Percentiles rank a stretch among this genome's conserved stretches.
These are phyloP conservation scores for Macrocentrus cingulum DNA, from an alignment of 1,140 invertebrate genomes.

Conservation along the genomic window DNA sequence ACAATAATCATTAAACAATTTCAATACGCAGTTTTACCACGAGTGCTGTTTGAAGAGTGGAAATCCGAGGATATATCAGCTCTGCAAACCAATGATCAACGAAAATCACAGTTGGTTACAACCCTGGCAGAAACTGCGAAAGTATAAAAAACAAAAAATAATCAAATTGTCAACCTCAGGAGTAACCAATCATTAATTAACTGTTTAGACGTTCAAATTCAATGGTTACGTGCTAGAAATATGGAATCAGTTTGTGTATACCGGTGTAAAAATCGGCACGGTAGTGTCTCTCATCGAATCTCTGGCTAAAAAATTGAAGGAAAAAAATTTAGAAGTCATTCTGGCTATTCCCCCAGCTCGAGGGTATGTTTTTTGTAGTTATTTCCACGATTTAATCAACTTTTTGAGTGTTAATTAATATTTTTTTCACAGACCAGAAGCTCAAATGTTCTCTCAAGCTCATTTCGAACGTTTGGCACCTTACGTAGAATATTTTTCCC, in stretches of 20 bases:
- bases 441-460: slow-evolving; percentile 73
- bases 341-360: slow-evolving; percentile 82
- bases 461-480: slow-evolving; percentile 78
- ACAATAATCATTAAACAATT: too few species aligned
- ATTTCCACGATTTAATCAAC: slow-evolving; percentile 3
- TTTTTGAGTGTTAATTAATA: not conserved
- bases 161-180: slow-evolving; percentile 11
- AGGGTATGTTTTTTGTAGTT: slow-evolving; percentile 56
- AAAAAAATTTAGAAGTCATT: slow-evolving; percentile 68
- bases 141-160: slow-evolving; percentile 51
- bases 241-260: slow-evolving; percentile 76
- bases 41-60: slow-evolving; percentile 86
- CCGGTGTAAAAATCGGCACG: slow-evolving; percentile 65
- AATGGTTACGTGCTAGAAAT: slow-evolving; percentile 88
- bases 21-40: slow-evolving; percentile 81
- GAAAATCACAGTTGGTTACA: slow-evolving; percentile 63
- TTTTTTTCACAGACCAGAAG: slow-evolving; percentile 49
- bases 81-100: slow-evolving; percentile 64
- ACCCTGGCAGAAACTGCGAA: slow-evolving; percentile 65
- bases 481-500: slow-evolving; percentile 80
- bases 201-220: slow-evolving; percentile 66
- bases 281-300: slow-evolving; percentile 66
- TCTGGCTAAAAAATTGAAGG: slow-evolving; percentile 61
- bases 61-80: slow-evolving; percentile 67
- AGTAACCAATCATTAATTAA: not conserved